Conservation (phyloP, 2,888 invertebrate genomes). For the Andrena bucephala region DNA sequence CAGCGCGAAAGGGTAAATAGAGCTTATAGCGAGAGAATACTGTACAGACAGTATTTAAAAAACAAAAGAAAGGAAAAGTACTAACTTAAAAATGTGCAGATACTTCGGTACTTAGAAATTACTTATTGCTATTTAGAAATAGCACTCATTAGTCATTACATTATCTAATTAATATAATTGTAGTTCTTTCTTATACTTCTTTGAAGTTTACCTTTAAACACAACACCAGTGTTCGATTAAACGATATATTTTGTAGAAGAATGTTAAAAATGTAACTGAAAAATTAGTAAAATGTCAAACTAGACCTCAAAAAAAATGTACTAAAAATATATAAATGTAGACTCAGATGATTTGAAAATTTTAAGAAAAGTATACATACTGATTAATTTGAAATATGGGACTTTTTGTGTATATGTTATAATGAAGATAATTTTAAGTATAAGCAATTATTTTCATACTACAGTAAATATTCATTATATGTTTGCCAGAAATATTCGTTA, state of each 20-base stretch:
- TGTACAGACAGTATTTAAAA: too few relatives aligned
- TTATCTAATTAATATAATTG: conserved; percentile 15
- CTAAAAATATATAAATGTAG: background rate
- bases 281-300: background rate
- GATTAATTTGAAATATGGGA: background rate
- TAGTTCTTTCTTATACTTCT: conserved; percentile 26
- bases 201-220: background rate
- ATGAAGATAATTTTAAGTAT: too few relatives aligned
- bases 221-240: background rate
- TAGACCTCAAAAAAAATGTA: background rate
- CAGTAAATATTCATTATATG: too few relatives aligned
- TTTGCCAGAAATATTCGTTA: too few relatives aligned
- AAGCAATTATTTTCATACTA: too few relatives aligned
- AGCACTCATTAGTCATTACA: background rate
- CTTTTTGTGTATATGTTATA: background rate
- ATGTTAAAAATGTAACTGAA: background rate
- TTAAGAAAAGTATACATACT: background rate
- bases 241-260: background rate
- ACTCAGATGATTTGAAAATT: background rate
- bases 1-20: too few relatives aligned
- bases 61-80: background rate
- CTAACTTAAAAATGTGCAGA: conserved; percentile 22
- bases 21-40: too few relatives aligned
- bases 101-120: conserved; percentile 28
- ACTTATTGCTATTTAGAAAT: conserved; percentile 19